These are phyloP conservation scores for Scaptodrosophila lebanonensis DNA, from an alignment of 1,140 invertebrate genomes.

Conservation along the genomic window DNA sequence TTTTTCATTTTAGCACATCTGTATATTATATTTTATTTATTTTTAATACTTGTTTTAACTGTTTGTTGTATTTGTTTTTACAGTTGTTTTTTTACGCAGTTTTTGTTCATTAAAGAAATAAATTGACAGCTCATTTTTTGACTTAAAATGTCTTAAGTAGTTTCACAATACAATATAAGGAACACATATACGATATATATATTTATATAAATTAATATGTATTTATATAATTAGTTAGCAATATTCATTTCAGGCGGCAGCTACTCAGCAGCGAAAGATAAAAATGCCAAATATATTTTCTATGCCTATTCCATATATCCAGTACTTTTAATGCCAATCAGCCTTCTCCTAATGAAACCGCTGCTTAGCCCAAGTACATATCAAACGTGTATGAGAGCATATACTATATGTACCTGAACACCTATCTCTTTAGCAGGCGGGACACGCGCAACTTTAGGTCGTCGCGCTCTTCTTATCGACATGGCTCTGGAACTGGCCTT, in stretches of 20 bases:
- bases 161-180: no score
- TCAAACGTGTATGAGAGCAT: no score
- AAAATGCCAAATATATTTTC: no score
- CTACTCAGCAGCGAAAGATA: no score
- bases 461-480: no score
- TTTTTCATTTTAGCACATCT: conserved; percentile 22
- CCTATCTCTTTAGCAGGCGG: no score
- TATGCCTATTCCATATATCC: no score
- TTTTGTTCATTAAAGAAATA: conserved; percentile 11
- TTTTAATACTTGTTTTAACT: conserved; percentile 2
- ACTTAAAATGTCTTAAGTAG: conserved; percentile 42
- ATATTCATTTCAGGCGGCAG: conserved; percentile 1
- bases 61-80: conserved; percentile 11
- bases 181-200: conserved; percentile 42
- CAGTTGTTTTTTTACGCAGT: conserved; percentile 10
- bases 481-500: conserved; percentile 13
- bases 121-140: conserved; percentile 34
- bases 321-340: no score
- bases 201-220: conserved; percentile 23
- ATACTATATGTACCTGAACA: no score
- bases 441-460: no score
- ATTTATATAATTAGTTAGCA: conserved; percentile 15
- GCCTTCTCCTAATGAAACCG: no score
- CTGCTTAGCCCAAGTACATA: no score
- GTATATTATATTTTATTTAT: conserved; percentile 18